Base-by-base conservation (phyloP, 2,888 invertebrate genomes). In the Empis livida region DNA sequence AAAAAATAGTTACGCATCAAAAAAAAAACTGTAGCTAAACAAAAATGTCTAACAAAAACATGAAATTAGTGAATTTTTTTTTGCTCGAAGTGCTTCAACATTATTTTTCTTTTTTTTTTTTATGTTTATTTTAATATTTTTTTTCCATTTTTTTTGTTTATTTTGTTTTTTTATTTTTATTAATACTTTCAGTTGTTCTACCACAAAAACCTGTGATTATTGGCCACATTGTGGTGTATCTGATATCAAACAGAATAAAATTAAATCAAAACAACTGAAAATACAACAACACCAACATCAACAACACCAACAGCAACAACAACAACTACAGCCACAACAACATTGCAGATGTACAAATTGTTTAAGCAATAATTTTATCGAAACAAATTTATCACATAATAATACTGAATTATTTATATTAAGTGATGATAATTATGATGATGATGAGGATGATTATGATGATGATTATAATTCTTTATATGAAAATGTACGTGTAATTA, bases 191-290 rank as follows among this genome's bases (percentile, higher is more conserved):
- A 56, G 71, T 32, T 77, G 44, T 49, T 50, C 47, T 59, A 74
- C 70, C 56, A 71, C 73, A 44, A 73, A 71, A 51, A 73, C 73
- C 11, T 79, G 79, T 58, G 76, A 78, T 55, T 79, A 77, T 64
- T 80, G 79, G 80, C 78, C 80, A 14, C 59, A 65, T 35, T 68
- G 67, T 55, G 60, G 58, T 15, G n/a, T n/a, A n/a, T n/a, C n/a
- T n/a, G 62, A 61, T 51, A 58, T 38, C 15, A 17, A 39, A 39
- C 13, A 10, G 17, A 17, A 39, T 20, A 39, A 39, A 20, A 17
- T 39, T 27, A 27, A 27, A 17, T 39, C 39, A 23, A 45, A 37
- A 31, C 15, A 31, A 30, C 35, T 27, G 13, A 38, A 32, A 35
- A 15, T 20, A 31, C 23, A 39, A 14, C 48, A 47, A 50, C 46